These are phyloP conservation scores for Apostichopus leukothele DNA, from an alignment of 53 echinoderm and acorn worm species.

Conservation along the genomic window DNA sequence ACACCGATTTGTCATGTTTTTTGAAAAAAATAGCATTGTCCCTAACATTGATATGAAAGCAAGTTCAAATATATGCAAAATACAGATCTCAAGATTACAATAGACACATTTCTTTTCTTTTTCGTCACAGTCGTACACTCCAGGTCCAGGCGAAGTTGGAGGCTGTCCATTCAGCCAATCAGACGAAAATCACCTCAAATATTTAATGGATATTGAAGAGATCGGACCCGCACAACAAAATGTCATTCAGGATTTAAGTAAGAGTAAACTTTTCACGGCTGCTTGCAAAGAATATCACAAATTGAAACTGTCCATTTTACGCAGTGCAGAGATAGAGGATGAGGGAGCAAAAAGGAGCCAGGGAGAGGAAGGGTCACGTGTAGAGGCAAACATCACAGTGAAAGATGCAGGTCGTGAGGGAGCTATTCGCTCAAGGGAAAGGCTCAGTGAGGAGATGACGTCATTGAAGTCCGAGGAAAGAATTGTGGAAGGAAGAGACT, in stretches of 20 bases:
- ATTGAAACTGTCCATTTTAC: slow-evolving; percentile 16
- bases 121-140: slow-evolving; percentile 55
- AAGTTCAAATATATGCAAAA: not conserved
- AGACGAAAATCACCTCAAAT: slow-evolving; percentile 63
- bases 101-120: not conserved
- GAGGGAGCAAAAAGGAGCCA: not conserved
- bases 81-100: not conserved
- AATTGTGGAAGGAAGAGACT: not conserved
- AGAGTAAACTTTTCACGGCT: slow-evolving; percentile 11
- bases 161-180: slow-evolving; percentile 91
- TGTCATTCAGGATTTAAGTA: slow-evolving; percentile 18
- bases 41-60: not conserved
- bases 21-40: not conserved
- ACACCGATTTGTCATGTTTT: too few species aligned
- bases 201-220: slow-evolving; percentile 59
- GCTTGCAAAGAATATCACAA: slow-evolving; percentile 45
- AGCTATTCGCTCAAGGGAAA: not conserved
- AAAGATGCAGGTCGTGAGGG: not conserved
- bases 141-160: slow-evolving; percentile 87
- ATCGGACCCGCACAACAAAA: slow-evolving; percentile 44
- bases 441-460: not conserved
- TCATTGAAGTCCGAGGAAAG: not conserved
- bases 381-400: not conserved
- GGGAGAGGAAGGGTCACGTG: not conserved
- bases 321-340: not conserved